A percentile compares a stretch with the other conserved stretches of the same genome.
Conservation (phyloP, 2,797 vertebrate genomes). For the Siniperca obscura region DNA sequence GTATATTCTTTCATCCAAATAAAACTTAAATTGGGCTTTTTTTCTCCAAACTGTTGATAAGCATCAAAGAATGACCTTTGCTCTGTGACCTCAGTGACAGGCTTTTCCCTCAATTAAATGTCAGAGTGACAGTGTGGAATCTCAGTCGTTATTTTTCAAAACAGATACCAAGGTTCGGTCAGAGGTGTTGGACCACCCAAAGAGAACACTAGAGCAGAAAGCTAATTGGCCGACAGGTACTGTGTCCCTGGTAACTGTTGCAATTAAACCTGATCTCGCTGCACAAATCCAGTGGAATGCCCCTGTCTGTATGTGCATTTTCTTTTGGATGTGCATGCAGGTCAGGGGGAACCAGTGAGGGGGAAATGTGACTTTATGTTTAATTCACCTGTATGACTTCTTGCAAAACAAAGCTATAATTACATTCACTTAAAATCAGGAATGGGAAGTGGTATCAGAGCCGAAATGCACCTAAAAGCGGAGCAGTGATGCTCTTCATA, state of each 20-base stretch:
- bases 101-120: conserved; percentile 68
- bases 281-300: conserved; percentile 53
- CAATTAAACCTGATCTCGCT: conserved; percentile 57
- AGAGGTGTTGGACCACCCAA: conserved; percentile 70
- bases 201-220: conserved; percentile 48
- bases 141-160: conserved; percentile 63
- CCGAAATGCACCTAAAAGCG: neutral
- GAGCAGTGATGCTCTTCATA: neutral
- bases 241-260: conserved; percentile 40
- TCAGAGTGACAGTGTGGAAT: conserved; percentile 67
- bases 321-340: neutral
- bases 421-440: neutral
- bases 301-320: conserved; percentile 39
- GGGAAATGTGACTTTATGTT: neutral
- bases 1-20: conserved; percentile 43
- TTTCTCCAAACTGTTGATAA: conserved; percentile 38
- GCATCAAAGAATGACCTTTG: conserved; percentile 76
- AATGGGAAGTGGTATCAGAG: neutral
- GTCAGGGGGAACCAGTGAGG: neutral
- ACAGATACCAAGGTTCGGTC: conserved; percentile 61
- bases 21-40: conserved; percentile 44
- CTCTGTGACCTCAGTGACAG: conserved; percentile 66
- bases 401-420: neutral
- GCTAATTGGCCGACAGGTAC: conserved; percentile 58
- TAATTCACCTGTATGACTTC: neutral